phyloP scores from a whole-genome alignment of 2,113 vertebrate genomes.

The Nothoprocta perdicaria region DNA sequence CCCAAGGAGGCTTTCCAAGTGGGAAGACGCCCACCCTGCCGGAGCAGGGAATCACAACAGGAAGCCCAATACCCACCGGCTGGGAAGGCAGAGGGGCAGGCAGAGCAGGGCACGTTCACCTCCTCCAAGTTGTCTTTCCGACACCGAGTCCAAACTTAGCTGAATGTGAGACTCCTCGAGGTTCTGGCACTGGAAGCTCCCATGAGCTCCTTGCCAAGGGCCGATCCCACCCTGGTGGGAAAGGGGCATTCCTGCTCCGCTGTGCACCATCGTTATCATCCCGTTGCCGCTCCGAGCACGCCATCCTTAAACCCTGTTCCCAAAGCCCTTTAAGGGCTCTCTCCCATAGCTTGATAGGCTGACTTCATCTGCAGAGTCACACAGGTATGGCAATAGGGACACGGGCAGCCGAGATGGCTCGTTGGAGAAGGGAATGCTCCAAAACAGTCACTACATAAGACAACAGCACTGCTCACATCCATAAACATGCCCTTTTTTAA shows the following conservation, averaged over 20 bases:
- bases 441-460: background rate
- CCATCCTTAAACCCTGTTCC: background rate
- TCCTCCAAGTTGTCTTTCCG: background rate
- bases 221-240: accelerated
- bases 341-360: accelerated
- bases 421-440: background rate
- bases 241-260: background rate
- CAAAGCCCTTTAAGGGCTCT: background rate
- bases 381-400: background rate
- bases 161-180: background rate
- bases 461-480: background rate
- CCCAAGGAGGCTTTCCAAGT: too few relatives aligned
- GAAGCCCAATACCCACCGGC: accelerated
- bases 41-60: background rate
- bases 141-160: background rate
- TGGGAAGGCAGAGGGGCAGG: background rate
- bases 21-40: background rate
- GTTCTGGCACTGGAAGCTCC: background rate
- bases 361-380: background rate
- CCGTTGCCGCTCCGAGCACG: background rate
- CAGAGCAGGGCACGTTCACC: background rate
- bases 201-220: background rate
- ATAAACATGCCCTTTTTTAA: background rate
- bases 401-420: background rate
- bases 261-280: background rate